Evolutionary conservation across 2,797 vertebrate species (phyloP).

Genomic region (Poecile montanus): DNA sequence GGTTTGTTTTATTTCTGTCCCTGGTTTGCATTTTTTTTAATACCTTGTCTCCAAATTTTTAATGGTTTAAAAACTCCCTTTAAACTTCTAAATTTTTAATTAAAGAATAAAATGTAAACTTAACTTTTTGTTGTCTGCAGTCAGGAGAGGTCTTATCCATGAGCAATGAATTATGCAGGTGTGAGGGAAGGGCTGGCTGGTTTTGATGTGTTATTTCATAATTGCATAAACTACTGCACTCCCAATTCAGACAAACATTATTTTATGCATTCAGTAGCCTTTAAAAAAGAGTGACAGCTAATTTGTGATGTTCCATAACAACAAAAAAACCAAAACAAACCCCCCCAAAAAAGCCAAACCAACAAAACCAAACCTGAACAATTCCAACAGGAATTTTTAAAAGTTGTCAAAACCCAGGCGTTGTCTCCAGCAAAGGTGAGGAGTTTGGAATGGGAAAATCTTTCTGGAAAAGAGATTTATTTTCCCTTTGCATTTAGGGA

Average conservation of each 20-base stretch:
- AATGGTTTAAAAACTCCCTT: slow-evolving; percentile 19
- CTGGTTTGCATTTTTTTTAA: not conserved
- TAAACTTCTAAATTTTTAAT: slow-evolving; percentile 68
- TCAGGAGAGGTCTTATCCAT: slow-evolving; percentile 45
- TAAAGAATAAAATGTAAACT: slow-evolving; percentile 32
- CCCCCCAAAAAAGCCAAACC: not conserved
- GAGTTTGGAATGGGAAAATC: not conserved
- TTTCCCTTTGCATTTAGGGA: not conserved
- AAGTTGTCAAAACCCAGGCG: not conserved
- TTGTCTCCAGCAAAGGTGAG: not conserved
- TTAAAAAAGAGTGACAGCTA: slow-evolving; percentile 47
- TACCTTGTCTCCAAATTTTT: not conserved
- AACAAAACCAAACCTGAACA: too few species aligned
- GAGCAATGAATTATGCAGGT: slow-evolving; percentile 71
- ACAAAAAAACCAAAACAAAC: not conserved
- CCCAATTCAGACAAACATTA: slow-evolving; percentile 52
- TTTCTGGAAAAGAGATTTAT: not conserved
- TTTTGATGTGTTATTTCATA: slow-evolving; percentile 61
- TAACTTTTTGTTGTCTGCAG: slow-evolving; percentile 52
- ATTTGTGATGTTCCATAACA: slow-evolving; percentile 30
- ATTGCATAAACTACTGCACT: slow-evolving; percentile 66
- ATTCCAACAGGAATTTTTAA: not conserved
- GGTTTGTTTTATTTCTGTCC: not conserved
- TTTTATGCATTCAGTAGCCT: slow-evolving; percentile 59
- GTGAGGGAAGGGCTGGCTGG: slow-evolving; percentile 21